Base-by-base conservation (phyloP, 92 coral and sea anemone species). In the Phymanthus crucifer region DNA sequence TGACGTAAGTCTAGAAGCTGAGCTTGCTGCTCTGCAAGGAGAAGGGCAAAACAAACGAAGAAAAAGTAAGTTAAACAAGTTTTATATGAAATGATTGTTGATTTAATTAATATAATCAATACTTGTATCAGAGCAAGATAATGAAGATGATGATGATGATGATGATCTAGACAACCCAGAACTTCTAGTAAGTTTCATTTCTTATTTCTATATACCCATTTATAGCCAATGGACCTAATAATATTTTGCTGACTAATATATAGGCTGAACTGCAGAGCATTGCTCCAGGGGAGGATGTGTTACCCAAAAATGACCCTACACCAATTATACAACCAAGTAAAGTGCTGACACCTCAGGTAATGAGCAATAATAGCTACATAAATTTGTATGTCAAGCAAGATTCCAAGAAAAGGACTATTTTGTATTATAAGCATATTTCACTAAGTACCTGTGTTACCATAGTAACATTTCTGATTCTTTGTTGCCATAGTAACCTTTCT, bases 1-100 rank as follows among this genome's bases (percentile, higher is more conserved):
- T 71, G 94, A 92, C 29, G 92, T 69, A 70, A 89, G 93, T 58
- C 79, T 95, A 46, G 99, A 95, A 78, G 99, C 97, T 34, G 99
- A 95, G 82, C 94, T 95, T 34, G 99, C 99, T 33, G 96, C 96
- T 1, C 82, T 95, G 21, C 99, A 95, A 61, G 92, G 92, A 17
- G 91, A 57, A 35, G 78, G 67, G 73, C 74, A 47, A 66, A 82
- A 70, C 72, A 27, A 47, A 13, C 78, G 74, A 48, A 81, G 80
- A 68, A 89, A 86, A 78, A 80, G 78, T 72, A 80, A 86, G 78
- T 45, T 24, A 12, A 38, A 38, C 10, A 38, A 0, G 5, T 38
- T 38, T 6, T 10, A 38, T 38, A 4, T 38, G 9, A 43, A 43
- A 43, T 6, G 13, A 10, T 54, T 23, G 10, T 6, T 54, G n/a